Conservation (phyloP, 23 tunicate species). For the Clavelina lepadiformis region DNA sequence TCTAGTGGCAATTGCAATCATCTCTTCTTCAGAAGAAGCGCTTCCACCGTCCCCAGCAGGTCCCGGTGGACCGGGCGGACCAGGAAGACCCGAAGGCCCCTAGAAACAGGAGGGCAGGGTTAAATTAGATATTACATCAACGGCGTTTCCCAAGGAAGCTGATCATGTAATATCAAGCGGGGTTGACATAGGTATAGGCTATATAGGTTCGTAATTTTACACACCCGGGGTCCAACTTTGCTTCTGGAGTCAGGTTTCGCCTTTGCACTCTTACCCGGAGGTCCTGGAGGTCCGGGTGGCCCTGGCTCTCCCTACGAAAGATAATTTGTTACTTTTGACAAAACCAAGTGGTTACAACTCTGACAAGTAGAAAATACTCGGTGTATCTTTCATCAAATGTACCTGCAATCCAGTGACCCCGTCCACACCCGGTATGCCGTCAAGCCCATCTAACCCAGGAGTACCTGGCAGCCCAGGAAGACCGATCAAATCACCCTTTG, state of each 20-base stretch:
- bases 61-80: conserved; percentile 43
- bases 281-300: conserved; percentile 31
- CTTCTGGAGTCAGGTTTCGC: conserved; percentile 1
- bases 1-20: conserved; percentile 18
- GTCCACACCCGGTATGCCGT: too few species aligned
- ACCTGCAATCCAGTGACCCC: conserved; percentile 6
- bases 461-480: conserved; percentile 7
- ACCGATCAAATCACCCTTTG: neutral
- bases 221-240: too few species aligned
- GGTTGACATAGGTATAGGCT: too few species aligned
- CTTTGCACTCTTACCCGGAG: conserved; percentile 3
- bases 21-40: conserved; percentile 21
- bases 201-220: too few species aligned
- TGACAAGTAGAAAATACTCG: too few species aligned
- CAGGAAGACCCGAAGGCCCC: conserved; percentile 32
- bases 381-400: too few species aligned
- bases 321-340: too few species aligned
- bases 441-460: conserved; percentile 11
- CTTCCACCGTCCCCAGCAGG: conserved; percentile 9
- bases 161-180: too few species aligned
- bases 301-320: conserved; percentile 33
- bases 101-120: too few species aligned
- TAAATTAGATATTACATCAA: too few species aligned
- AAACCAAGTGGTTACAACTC: too few species aligned
- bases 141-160: too few species aligned